Evolutionary conservation across 2,113 vertebrate species (phyloP).

Genomic region (Solea senegalensis): DNA sequence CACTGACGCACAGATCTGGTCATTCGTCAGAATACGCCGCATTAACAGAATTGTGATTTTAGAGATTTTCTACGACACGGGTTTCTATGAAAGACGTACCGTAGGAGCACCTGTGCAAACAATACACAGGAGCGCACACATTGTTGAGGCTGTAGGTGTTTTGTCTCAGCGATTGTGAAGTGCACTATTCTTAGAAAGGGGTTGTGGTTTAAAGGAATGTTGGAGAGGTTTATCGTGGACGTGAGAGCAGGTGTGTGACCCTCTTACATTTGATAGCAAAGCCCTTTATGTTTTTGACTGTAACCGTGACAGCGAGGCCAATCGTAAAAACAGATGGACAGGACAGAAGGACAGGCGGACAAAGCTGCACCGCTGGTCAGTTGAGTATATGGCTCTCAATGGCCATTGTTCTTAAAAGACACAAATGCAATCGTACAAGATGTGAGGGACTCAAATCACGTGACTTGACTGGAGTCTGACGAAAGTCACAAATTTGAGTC

Average conservation of each 20-base stretch:
- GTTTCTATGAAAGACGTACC: conserved; percentile 8
- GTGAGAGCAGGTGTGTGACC: conserved; percentile 59
- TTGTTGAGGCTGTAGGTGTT: conserved; percentile 65
- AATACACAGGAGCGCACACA: conserved; percentile 21
- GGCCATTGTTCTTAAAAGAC: too few relatives aligned
- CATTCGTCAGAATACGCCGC: neutral
- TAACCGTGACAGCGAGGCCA: neutral
- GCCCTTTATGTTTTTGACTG: neutral
- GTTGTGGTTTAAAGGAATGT: conserved; percentile 26
- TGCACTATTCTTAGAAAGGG: conserved; percentile 44
- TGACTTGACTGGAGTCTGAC: too few relatives aligned
- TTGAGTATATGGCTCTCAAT: too few relatives aligned
- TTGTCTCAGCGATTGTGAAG: conserved; percentile 49
- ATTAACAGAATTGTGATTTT: neutral
- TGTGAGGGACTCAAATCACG: too few relatives aligned
- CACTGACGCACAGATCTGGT: neutral
- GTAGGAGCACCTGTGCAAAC: conserved; percentile 44
- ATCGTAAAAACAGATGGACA: neutral
- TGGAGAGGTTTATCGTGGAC: conserved; percentile 19
- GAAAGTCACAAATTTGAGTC: too few relatives aligned
- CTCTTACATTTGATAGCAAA: conserved; percentile 15
- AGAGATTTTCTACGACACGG: neutral
- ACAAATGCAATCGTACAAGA: too few relatives aligned
- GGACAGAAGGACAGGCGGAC: neutral
- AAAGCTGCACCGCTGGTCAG: neutral